Conservation (phyloP, 1,140 invertebrate genomes). For the Tetragnatha versicolor region DNA sequence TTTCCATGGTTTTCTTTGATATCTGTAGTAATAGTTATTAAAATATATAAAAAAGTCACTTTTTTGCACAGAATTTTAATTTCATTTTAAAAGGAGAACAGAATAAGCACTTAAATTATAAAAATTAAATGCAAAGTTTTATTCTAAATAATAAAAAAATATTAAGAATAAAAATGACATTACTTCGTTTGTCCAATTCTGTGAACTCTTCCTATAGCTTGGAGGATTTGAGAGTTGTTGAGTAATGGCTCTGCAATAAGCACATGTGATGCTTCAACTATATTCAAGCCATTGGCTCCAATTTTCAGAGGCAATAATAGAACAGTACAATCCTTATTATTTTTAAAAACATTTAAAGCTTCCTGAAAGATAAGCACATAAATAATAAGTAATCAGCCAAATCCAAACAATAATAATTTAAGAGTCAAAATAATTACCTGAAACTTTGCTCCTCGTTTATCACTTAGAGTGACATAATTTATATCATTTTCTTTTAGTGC, state of each 20-base stretch:
- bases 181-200: conserved; percentile 80
- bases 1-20: conserved; percentile 5
- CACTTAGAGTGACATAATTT: conserved; percentile 64
- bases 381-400: too few relatives aligned
- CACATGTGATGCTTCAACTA: conserved; percentile 81
- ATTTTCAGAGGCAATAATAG: conserved; percentile 74
- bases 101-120: background rate
- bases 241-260: conserved; percentile 79
- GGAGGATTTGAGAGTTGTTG: conserved; percentile 76
- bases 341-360: conserved; percentile 63
- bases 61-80: too few relatives aligned
- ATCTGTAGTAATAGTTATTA: background rate
- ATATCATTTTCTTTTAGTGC: conserved; percentile 73
- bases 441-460: conserved; percentile 68
- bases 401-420: background rate
- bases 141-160: background rate
- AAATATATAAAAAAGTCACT: too few relatives aligned
- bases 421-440: conserved; percentile 14
- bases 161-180: background rate
- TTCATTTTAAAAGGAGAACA: background rate
- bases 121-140: background rate
- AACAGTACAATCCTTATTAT: conserved; percentile 63
- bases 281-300: conserved; percentile 79
- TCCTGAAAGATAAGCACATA: conserved; percentile 45
- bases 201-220: conserved; percentile 81